Conservation (phyloP, 2,888 invertebrate species). For the Achlya flavicornis region DNA sequence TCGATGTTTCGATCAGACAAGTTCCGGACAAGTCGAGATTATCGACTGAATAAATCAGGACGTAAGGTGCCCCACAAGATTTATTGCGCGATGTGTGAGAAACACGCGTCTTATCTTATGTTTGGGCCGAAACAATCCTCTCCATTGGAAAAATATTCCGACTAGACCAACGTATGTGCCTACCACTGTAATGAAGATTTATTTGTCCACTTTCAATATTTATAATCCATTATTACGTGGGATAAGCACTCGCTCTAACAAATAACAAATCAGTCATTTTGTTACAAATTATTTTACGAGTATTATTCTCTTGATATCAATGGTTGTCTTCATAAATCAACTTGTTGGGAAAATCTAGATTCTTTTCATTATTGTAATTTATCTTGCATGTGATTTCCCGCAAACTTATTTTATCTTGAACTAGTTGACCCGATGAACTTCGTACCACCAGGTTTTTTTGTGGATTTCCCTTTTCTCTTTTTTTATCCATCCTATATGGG, state of each 20-base stretch:
- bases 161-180: not conserved
- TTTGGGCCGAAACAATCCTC: constrained; percentile 47
- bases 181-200: constrained; percentile 10
- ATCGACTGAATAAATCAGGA: constrained; percentile 67
- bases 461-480: too few relatives aligned
- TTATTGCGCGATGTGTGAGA: constrained; percentile 52
- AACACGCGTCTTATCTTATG: constrained; percentile 47
- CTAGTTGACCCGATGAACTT: too few relatives aligned
- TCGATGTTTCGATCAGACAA: constrained; percentile 51
- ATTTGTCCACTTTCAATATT: constrained; percentile 13
- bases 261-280: constrained; percentile 30
- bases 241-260: constrained; percentile 20
- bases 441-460: too few relatives aligned
- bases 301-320: constrained; percentile 17
- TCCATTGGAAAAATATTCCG: constrained; percentile 24
- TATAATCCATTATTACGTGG: constrained; percentile 19
- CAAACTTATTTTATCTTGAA: too few relatives aligned
- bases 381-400: too few relatives aligned
- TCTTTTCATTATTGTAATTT: constrained; percentile 6
- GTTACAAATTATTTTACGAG: constrained; percentile 19
- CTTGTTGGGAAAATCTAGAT: constrained; percentile 15
- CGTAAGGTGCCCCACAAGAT: constrained; percentile 54
- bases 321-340: constrained; percentile 28
- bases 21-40: constrained; percentile 58
- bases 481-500: too few relatives aligned